Evolutionary conservation across 2,888 invertebrate genomes (phyloP), one percentile per base, ranked within the genome.

Genomic region (Drosophila parthenogenetica): DNA sequence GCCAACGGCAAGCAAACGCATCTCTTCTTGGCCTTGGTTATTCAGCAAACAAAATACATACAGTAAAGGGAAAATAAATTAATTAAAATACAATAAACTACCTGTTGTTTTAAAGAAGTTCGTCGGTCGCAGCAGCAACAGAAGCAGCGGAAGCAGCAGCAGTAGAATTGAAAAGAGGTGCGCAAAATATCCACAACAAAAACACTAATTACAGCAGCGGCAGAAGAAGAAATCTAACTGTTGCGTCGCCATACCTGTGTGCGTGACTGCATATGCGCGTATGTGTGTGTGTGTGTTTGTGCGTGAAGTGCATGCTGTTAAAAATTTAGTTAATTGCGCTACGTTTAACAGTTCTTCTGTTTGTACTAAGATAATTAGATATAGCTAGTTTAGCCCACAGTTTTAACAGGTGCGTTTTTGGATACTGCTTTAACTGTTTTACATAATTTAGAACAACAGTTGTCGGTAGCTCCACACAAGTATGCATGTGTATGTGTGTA

Each of bases 401-500:
- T 49, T 65, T 64, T 51, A 65, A 69, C 78, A 76, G 73, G 69
- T 76, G 75, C 54, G 61, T 78, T 64, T 62, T 62, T 29, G 16
- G 16, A 49, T 66, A 25, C 17, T 50, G 35, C 22, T 25, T 54
- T 64, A 76, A 63, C 49, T 73, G 57, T 59, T 73, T 59, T 29
- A 48, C 39, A 64, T 46, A 35, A 66, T 66, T 72, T 48, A 46
- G 32, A 54, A 59, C 46, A 58, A 59, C 61, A 59, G 73, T 57
- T 61, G 35, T 59, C n/a, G n/a, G 8, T 32, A 16, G 40, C 57
- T 60, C 42, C 43, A 48, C 39, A 61, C 46, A 40, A 17, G 55
- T 32, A 25, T 22, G 13, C 32, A 48, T 7, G 8, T 16, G 7
- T 16, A 48, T 32, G 48, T 7, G 14, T 22, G 35, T 37, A 4